These are phyloP conservation scores for Eunapius fragilis DNA, from an alignment of 37 sponge, comb jelly and placozoan species.

Conservation along the genomic window DNA sequence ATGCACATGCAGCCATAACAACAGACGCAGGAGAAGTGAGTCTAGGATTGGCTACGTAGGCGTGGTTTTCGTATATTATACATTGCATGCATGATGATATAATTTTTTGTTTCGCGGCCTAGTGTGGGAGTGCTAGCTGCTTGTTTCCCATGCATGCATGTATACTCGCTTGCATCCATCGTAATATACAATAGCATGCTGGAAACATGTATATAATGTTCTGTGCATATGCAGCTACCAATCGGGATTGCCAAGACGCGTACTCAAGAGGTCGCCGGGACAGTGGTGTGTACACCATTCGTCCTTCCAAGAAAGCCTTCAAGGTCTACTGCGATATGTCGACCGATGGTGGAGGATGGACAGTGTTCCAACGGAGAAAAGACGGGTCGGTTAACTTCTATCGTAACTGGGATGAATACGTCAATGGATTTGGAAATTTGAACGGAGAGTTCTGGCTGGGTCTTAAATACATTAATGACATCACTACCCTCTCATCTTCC, in stretches of 20 bases:
- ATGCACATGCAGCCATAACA: neutral
- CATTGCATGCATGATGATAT: too few relatives aligned
- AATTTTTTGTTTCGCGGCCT: too few relatives aligned
- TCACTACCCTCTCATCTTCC: conserved; percentile 15
- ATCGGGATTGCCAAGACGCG: neutral
- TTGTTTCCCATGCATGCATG: too few relatives aligned
- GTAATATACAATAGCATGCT: too few relatives aligned
- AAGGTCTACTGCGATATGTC: too few relatives aligned
- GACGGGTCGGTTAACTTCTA: conserved; percentile 35
- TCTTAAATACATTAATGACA: conserved; percentile 49
- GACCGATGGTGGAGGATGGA: conserved; percentile 38
- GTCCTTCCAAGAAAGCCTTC: conserved; percentile 8
- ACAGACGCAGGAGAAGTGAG: neutral
- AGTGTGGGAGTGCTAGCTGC: too few relatives aligned
- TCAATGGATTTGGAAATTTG: conserved; percentile 61
- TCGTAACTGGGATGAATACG: conserved; percentile 31
- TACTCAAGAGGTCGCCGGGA: too few relatives aligned
- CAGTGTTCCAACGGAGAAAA: conserved; percentile 51
- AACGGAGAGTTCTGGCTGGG: conserved; percentile 72
- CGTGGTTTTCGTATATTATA: too few relatives aligned
- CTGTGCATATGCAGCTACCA: neutral
- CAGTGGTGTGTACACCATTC: too few relatives aligned
- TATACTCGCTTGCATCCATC: too few relatives aligned
- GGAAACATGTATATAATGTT: too few relatives aligned
- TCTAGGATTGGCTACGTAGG: too few relatives aligned